Percentiles rank a stretch among this genome's conserved stretches.
Conservation (phyloP, 2,113 vertebrate species). For the Muntiacus reevesi region DNA sequence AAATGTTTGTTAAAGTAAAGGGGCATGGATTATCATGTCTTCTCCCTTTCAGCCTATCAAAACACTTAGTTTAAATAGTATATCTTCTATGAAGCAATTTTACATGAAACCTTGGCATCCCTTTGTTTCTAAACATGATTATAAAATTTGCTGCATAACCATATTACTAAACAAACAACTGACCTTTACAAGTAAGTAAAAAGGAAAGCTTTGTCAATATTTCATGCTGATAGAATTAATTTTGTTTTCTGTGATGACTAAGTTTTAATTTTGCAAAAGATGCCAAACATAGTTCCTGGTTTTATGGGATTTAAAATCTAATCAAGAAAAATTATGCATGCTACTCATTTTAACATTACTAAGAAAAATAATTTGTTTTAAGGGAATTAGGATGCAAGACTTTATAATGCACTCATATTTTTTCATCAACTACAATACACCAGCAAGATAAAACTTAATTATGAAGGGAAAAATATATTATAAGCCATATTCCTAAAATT, state of each 20-base stretch:
- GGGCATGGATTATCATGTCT: neutral
- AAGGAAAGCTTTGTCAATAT: neutral
- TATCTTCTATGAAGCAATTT: neutral
- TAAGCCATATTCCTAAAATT: neutral
- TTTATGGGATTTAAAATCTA: neutral
- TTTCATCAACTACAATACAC: neutral
- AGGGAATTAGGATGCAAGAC: neutral
- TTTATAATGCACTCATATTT: neutral
- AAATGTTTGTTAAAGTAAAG: neutral
- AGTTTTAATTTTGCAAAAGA: neutral
- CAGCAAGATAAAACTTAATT: neutral
- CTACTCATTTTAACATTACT: neutral
- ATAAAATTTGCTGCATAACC: neutral
- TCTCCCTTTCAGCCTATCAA: neutral
- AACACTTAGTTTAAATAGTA: neutral
- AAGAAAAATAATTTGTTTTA: neutral
- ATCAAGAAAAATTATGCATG: neutral
- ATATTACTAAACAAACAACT: neutral
- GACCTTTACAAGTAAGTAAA: neutral
- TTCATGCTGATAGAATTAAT: neutral
- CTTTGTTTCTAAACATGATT: neutral
- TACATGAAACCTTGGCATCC: neutral
- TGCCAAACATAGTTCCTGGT: neutral
- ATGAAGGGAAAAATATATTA: neutral
- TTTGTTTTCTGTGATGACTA: neutral